Percentiles rank a stretch among this genome's conserved stretches.
These are phyloP conservation scores for Bugula neritina DNA, from an alignment of 2,888 invertebrate genomes.

Conservation along the genomic window DNA sequence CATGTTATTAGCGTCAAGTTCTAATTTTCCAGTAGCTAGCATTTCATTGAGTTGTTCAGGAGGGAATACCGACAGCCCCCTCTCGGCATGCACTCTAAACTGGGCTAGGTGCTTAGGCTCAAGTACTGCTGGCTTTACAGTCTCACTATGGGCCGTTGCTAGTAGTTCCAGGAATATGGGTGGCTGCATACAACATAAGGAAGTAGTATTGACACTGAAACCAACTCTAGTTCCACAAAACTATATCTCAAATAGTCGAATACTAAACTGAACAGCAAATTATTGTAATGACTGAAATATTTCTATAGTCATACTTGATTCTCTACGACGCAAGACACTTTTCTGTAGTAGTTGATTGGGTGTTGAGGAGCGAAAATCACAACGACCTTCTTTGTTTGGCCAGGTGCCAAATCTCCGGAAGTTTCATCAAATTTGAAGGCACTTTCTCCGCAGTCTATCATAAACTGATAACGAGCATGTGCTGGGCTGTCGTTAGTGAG, in stretches of 20 bases:
- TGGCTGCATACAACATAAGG: constrained; percentile 35
- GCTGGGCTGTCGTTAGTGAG: constrained; percentile 43
- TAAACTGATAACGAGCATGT: constrained; percentile 41
- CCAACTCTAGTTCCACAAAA: too few relatives aligned
- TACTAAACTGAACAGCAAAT: too few relatives aligned
- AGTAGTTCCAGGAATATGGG: constrained; percentile 48
- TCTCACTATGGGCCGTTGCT: constrained; percentile 51
- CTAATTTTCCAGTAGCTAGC: constrained; percentile 38
- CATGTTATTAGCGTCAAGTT: constrained; percentile 41
- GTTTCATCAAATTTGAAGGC: constrained; percentile 46
- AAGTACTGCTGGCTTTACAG: constrained; percentile 48
- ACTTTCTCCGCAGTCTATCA: constrained; percentile 48
- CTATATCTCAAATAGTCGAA: too few relatives aligned
- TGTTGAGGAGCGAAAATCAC: constrained; percentile 44
- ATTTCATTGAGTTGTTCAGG: constrained; percentile 50
- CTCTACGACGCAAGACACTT: constrained; percentile 47
- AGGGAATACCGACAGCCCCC: constrained; percentile 48
- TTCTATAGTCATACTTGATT: constrained; percentile 50
- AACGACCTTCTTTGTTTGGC: constrained; percentile 38
- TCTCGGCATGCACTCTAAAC: constrained; percentile 41
- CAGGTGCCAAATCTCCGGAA: constrained; percentile 40
- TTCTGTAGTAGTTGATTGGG: constrained; percentile 49
- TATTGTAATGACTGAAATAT: too few relatives aligned
- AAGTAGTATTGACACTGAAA: too few relatives aligned
- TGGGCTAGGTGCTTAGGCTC: constrained; percentile 41